A percentile compares a stretch with the other conserved stretches of the same genome.
These are phyloP conservation scores for Drosophila pachea DNA, from an alignment of 1,140 invertebrate genomes.

Conservation along the genomic window DNA sequence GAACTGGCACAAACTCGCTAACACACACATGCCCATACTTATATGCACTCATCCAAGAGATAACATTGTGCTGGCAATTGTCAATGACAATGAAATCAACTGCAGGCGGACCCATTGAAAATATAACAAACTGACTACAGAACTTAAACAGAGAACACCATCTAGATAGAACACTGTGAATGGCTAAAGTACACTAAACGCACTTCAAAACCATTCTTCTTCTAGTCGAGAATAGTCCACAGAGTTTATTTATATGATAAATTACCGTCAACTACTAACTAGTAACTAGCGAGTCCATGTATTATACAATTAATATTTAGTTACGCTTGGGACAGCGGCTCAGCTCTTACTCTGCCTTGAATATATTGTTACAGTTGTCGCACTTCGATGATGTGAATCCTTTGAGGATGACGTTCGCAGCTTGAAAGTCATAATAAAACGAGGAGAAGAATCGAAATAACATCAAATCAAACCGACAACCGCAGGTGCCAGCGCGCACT, in stretches of 20 bases:
- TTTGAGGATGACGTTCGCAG: conserved; percentile 26
- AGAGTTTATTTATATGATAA: not conserved
- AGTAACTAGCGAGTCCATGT: no score
- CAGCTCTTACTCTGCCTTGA: no score
- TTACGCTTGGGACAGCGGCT: no score
- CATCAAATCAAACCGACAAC: conserved; percentile 38
- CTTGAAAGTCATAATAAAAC: conserved; percentile 4
- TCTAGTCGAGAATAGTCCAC: no score
- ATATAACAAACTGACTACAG: conserved; percentile 34
- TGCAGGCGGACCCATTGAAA: conserved; percentile 66
- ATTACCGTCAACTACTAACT: not conserved
- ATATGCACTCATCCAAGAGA: conserved; percentile 24
- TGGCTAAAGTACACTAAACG: conserved; percentile 9
- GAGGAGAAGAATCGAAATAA: conserved; percentile 14
- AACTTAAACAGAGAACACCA: not conserved
- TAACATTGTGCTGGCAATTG: conserved; percentile 58
- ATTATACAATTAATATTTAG: no score
- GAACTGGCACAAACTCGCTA: conserved; percentile 5
- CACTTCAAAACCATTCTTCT: not conserved
- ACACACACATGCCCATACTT: conserved; percentile 1
- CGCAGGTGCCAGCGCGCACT: conserved; percentile 46
- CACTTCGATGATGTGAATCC: conserved; percentile 43
- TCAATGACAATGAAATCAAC: conserved; percentile 74
- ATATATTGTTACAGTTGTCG: conserved; percentile 8
- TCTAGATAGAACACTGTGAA: conserved; percentile 7